These are phyloP conservation scores for Sebastes paucispinis DNA, from an alignment of 2,797 vertebrate species.

Conservation along the genomic window DNA sequence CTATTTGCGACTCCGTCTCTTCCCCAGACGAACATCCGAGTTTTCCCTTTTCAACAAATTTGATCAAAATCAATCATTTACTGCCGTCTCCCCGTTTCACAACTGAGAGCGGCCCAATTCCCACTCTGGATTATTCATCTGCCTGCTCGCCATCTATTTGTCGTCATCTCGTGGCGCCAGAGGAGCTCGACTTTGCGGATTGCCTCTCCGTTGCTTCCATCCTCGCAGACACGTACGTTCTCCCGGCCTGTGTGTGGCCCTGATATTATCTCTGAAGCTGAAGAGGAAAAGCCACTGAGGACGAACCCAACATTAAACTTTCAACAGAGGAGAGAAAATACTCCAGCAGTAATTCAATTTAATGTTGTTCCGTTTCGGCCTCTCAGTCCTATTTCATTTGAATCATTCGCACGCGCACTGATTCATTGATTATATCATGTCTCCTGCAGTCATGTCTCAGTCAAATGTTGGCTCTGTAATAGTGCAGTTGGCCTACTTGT, in stretches of 20 bases:
- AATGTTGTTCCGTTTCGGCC: conserved; percentile 36
- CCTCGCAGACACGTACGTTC: not conserved
- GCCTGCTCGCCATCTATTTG: not conserved
- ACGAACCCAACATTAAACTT: conserved; percentile 44
- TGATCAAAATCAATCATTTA: conserved; percentile 52
- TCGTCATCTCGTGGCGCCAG: not conserved
- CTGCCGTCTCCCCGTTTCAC: not conserved
- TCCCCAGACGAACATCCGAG: conserved; percentile 29
- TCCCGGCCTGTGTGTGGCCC: not conserved
- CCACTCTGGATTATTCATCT: conserved; percentile 31
- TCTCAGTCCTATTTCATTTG: conserved; percentile 46
- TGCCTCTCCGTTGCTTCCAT: conserved; percentile 14
- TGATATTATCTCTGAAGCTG: conserved; percentile 33
- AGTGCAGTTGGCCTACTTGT: conserved; percentile 62
- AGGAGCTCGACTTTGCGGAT: conserved; percentile 3
- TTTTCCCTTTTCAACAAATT: conserved; percentile 44
- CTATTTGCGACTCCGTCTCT: not conserved
- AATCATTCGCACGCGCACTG: conserved; percentile 25
- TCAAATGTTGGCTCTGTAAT: conserved; percentile 55
- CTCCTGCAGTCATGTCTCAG: conserved; percentile 71
- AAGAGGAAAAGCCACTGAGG: conserved; percentile 29
- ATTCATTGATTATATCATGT: conserved; percentile 69
- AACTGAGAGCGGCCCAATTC: not conserved
- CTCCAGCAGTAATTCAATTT: conserved; percentile 40
- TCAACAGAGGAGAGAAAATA: conserved; percentile 37